Conservation (phyloP, 2,888 invertebrate genomes). For the Galeruca laticollis region DNA sequence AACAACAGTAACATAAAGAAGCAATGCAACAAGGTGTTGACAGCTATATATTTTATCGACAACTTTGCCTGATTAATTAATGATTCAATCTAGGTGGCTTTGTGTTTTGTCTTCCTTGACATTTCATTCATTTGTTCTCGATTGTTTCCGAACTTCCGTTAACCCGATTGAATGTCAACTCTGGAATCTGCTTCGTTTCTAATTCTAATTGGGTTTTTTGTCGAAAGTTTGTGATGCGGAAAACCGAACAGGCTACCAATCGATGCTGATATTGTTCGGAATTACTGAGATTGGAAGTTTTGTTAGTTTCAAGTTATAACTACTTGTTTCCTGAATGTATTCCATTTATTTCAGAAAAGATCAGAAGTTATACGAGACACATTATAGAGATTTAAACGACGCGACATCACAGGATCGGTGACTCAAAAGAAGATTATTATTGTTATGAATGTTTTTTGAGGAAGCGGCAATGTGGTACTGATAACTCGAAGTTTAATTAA, state of each 20-base stretch:
- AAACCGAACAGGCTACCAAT: conserved; percentile 11
- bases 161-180: conserved; percentile 39
- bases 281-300: conserved; percentile 17
- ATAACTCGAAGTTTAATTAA: no score
- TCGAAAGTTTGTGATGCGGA: conserved; percentile 23
- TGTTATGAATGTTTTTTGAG: no score
- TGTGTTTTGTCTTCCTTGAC: conserved; percentile 37
- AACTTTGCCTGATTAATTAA: conserved; percentile 32
- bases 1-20: neutral
- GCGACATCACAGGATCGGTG: no score
- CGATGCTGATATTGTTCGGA: conserved; percentile 15
- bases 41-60: conserved; percentile 10
- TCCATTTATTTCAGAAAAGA: conserved; percentile 3
- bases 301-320: conserved; percentile 16
- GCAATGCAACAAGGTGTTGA: conserved; percentile 9
- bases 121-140: conserved; percentile 36
- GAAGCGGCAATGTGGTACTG: no score
- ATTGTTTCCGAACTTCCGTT: conserved; percentile 32
- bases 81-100: conserved; percentile 36
- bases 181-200: conserved; percentile 39
- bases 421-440: no score
- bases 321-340: conserved; percentile 11
- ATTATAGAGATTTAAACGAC: neutral
- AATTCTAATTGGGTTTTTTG: conserved; percentile 43
- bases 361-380: neutral